A percentile compares a stretch with the other conserved stretches of the same genome.
These are phyloP conservation scores for Eumaeus atala DNA, from an alignment of 1,140 invertebrate species.

Conservation along the genomic window DNA sequence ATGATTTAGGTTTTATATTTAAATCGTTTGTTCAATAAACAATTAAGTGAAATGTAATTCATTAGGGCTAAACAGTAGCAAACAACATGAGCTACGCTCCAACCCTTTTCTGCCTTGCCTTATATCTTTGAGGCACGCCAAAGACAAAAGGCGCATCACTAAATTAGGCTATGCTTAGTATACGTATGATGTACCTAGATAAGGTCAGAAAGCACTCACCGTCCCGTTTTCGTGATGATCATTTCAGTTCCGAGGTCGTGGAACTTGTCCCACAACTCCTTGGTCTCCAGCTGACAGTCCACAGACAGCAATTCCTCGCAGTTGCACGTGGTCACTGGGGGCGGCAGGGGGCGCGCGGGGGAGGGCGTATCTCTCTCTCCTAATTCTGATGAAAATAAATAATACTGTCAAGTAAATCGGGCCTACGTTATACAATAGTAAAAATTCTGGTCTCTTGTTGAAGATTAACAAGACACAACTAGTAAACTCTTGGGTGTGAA, in stretches of 20 bases:
- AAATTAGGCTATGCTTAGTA: neutral
- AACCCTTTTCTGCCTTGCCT: too few species aligned
- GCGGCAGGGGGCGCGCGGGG: constrained; percentile 54
- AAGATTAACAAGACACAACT: too few species aligned
- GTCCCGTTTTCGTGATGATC: constrained; percentile 98
- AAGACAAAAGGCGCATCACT: neutral
- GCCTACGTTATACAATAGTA: too few species aligned
- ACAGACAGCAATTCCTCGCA: constrained; percentile 89
- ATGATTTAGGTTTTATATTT: too few species aligned
- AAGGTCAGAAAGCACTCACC: constrained; percentile 79
- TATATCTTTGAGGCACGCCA: too few species aligned
- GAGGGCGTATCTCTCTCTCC: constrained; percentile 69
- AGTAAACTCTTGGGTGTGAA: too few species aligned
- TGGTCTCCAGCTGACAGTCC: constrained; percentile 94
- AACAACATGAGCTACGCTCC: too few species aligned
- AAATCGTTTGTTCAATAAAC: too few species aligned
- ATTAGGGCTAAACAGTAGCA: too few species aligned
- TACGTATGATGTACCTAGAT: too few species aligned
- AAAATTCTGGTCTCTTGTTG: too few species aligned
- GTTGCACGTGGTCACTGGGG: constrained; percentile 77
- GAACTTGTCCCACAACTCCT: constrained; percentile 95
- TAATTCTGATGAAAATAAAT: constrained; percentile 40
- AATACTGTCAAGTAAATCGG: neutral
- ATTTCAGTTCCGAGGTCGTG: constrained; percentile 96
- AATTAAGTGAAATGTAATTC: too few species aligned